A percentile compares a stretch with the other conserved stretches of the same genome.
These are phyloP conservation scores for Nannobrachium achirus DNA, from an alignment of 2,113 vertebrate genomes.

Conservation along the genomic window DNA sequence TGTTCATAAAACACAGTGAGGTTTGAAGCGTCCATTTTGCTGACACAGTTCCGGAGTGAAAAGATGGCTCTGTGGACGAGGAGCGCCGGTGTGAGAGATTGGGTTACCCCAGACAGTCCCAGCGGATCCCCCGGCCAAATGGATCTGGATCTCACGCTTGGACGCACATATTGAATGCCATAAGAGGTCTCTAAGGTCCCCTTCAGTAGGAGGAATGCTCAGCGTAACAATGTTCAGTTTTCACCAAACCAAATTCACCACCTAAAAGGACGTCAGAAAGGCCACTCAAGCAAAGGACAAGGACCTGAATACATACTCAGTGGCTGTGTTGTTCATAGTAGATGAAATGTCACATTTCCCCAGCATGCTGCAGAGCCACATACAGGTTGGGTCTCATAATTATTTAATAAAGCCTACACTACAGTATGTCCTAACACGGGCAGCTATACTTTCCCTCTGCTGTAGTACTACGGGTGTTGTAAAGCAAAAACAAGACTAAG, in stretches of 20 bases:
- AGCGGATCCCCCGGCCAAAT: slow-evolving; percentile 75
- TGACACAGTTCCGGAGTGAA: slow-evolving; percentile 71
- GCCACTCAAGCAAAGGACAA: slow-evolving; percentile 42
- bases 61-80: slow-evolving; percentile 74
- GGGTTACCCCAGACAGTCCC: slow-evolving; percentile 80
- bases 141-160: slow-evolving; percentile 81
- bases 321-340: slow-evolving; percentile 33
- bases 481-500: slow-evolving; percentile 22
- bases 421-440: slow-evolving; percentile 42
- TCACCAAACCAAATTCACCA: slow-evolving; percentile 75
- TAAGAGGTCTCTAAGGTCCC: slow-evolving; percentile 79
- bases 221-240: slow-evolving; percentile 77
- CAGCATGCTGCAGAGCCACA: slow-evolving; percentile 19
- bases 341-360: slow-evolving; percentile 38
- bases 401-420: slow-evolving; percentile 70
- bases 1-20: slow-evolving; percentile 20
- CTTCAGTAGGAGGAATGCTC: slow-evolving; percentile 73
- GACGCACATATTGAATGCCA: slow-evolving; percentile 80
- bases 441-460: slow-evolving; percentile 42
- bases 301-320: slow-evolving; percentile 42
- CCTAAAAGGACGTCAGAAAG: slow-evolving; percentile 65
- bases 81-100: slow-evolving; percentile 76
- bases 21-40: slow-evolving; percentile 68
- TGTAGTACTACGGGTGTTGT: slow-evolving; percentile 50
- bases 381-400: slow-evolving; percentile 58